Base-by-base conservation (phyloP, 1,140 invertebrate genomes). In the Eriosoma lanigerum region DNA sequence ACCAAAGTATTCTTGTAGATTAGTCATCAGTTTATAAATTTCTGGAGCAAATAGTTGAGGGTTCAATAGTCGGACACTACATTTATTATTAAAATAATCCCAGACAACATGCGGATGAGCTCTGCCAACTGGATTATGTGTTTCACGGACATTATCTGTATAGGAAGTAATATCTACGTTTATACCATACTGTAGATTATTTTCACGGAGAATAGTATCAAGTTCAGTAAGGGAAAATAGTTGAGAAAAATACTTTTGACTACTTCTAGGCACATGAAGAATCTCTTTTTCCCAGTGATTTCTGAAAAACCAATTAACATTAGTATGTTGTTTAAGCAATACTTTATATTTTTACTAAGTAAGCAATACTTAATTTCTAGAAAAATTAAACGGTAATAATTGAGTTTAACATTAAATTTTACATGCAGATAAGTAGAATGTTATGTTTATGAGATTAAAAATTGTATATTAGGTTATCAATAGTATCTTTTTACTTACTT, bases 161-260 rank as follows among this genome's bases (percentile, higher is more conserved):
- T 96, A 98, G 8, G 91, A 92, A 4, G 96, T 97, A 15, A 98
- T 89, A 87, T 98, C 96, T 64, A 98, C 87, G 88, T 98, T 95
- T 84, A 93, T 93, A 0, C 90, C 90, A 86, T 92, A 98, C 82
- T 91, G 88, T 60, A 98, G 86, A 83, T 91, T 87, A 84, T 94
- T 89, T 81, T 91, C 87, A 81, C 92, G 86, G 19, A 98, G 86
- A 84, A 97, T 92, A 72, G 89, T 85, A 86, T 98, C 94, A 26
- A 98, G 89, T 83, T 90, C 87, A 38, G 88, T 84, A 38, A 93
- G 93, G 9, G 92, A 92, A 82, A 96, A 91, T 62, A 97, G 86
- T 50, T 90, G 87, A 66, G 88, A 88, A 85, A 92, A 96, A 84
- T 95, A 96, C 19, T 88, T 85, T 2, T 85, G 68, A 72, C 89